These are phyloP conservation scores for Oncopodura yosiiana DNA, from an alignment of 1,140 invertebrate species.

Conservation along the genomic window DNA sequence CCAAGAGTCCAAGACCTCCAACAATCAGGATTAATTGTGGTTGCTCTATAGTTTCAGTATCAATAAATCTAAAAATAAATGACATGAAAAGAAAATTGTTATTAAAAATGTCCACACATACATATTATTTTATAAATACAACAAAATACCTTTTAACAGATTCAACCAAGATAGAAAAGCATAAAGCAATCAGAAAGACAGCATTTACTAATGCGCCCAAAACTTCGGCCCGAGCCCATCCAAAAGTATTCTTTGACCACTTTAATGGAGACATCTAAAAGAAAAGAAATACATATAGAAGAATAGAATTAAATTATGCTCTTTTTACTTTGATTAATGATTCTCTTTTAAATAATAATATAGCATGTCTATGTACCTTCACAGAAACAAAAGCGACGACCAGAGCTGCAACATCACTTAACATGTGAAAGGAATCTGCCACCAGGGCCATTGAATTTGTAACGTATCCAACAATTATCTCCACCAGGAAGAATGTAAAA, in stretches of 20 bases:
- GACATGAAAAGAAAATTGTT: conserved; percentile 22
- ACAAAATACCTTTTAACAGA: conserved; percentile 60
- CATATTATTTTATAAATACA: neutral
- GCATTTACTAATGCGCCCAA: conserved; percentile 87
- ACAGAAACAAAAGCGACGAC: conserved; percentile 81
- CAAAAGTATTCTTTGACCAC: conserved; percentile 91
- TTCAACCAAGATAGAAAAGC: conserved; percentile 84
- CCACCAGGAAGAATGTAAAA: conserved; percentile 74
- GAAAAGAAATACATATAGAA: conserved; percentile 2
- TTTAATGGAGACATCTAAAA: conserved; percentile 85
- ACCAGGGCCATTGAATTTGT: conserved; percentile 88
- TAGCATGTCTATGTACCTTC: conserved; percentile 52
- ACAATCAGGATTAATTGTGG: conserved; percentile 64
- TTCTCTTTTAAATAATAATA: neutral
- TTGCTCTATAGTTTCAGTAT: conserved; percentile 69
- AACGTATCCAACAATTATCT: conserved; percentile 80
- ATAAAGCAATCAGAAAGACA: conserved; percentile 83
- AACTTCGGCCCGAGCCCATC: conserved; percentile 86
- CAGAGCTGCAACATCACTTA: conserved; percentile 81
- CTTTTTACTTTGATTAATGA: neutral
- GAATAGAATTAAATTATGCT: neutral
- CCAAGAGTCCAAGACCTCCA: conserved; percentile 63
- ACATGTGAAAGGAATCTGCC: conserved; percentile 87
- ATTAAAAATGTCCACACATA: conserved; percentile 12
- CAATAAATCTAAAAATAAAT: conserved; percentile 22